phyloP scores from a whole-genome alignment of 1,140 invertebrate genomes.

The Tigriopus japonicus region DNA sequence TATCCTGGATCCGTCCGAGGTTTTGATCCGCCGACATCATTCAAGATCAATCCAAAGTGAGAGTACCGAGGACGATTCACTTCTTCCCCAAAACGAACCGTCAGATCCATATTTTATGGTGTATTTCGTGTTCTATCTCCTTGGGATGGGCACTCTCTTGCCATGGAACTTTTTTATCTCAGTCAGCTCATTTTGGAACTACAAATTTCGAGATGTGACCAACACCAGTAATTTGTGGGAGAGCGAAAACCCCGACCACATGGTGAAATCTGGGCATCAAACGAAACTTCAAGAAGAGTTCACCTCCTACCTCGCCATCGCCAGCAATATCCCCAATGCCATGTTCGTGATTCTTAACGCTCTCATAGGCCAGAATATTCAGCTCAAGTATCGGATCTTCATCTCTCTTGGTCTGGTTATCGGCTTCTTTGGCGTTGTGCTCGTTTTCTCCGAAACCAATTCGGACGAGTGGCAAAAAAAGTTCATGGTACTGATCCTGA shows the following conservation, averaged over 20 bases:
- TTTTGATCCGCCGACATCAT: background rate
- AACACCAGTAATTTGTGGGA: constrained; percentile 15
- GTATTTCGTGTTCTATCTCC: constrained; percentile 66
- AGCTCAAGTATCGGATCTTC: background rate
- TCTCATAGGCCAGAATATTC: constrained; percentile 43
- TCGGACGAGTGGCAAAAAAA: constrained; percentile 1
- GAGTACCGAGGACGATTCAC: background rate
- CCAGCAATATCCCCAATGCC: constrained; percentile 61
- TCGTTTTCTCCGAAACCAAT: background rate
- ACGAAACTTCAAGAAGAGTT: constrained; percentile 15
- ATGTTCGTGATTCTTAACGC: constrained; percentile 64
- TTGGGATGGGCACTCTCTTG: constrained; percentile 68
- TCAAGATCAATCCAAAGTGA: background rate
- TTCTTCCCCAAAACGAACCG: background rate
- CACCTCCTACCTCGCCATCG: constrained; percentile 55
- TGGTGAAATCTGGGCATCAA: background rate
- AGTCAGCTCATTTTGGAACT: constrained; percentile 35
- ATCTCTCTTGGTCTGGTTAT: background rate
- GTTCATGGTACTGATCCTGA: constrained; percentile 1
- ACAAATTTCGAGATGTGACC: constrained; percentile 40
- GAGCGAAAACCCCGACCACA: background rate
- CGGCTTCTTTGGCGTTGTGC: background rate
- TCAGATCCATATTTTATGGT: constrained; percentile 25
- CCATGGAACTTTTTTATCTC: constrained; percentile 93
- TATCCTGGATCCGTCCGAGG: background rate